These are phyloP conservation scores for Solenopsis invicta DNA, from an alignment of 1,140 invertebrate genomes.

Conservation along the genomic window DNA sequence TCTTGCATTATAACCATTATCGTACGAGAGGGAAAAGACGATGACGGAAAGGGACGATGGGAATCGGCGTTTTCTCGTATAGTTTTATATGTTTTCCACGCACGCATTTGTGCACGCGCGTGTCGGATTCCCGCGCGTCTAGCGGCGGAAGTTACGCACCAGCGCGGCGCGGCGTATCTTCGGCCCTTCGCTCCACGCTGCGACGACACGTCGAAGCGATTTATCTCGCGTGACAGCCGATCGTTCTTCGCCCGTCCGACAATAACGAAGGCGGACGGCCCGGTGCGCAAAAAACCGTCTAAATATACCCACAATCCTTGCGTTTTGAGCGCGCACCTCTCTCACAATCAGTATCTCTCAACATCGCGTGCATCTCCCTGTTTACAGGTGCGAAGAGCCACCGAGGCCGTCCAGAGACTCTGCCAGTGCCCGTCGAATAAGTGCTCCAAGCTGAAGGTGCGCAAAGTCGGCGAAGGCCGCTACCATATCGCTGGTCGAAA, in stretches of 20 bases:
- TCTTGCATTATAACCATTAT: slow-evolving; percentile 44
- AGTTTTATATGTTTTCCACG: slow-evolving; percentile 46
- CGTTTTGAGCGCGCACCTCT: not conserved
- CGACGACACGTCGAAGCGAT: slow-evolving; percentile 50
- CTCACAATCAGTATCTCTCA: not conserved
- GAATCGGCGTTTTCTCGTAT: slow-evolving; percentile 44
- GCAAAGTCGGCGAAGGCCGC: slow-evolving; percentile 93
- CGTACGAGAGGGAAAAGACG: slow-evolving; percentile 13
- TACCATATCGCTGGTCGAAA: slow-evolving; percentile 94
- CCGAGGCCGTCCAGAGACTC: slow-evolving; percentile 90
- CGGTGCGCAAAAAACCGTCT: not conserved
- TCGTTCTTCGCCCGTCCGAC: slow-evolving; percentile 43
- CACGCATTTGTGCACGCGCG: slow-evolving; percentile 62
- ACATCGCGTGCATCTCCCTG: not conserved
- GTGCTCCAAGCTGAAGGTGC: slow-evolving; percentile 91
- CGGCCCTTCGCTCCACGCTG: slow-evolving; percentile 7
- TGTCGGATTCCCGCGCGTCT: slow-evolving; percentile 60
- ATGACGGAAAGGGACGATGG: slow-evolving; percentile 43
- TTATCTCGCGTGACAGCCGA: slow-evolving; percentile 65
- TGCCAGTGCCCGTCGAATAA: slow-evolving; percentile 91
- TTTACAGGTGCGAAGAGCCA: slow-evolving; percentile 90
- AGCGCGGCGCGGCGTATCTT: slow-evolving; percentile 20
- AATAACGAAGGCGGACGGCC: slow-evolving; percentile 21
- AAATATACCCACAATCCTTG: slow-evolving; percentile 32
- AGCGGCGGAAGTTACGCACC: slow-evolving; percentile 59